These are phyloP conservation scores for Tanytarsus gracilentus DNA, from an alignment of 2,888 invertebrate genomes.

Conservation along the genomic window DNA sequence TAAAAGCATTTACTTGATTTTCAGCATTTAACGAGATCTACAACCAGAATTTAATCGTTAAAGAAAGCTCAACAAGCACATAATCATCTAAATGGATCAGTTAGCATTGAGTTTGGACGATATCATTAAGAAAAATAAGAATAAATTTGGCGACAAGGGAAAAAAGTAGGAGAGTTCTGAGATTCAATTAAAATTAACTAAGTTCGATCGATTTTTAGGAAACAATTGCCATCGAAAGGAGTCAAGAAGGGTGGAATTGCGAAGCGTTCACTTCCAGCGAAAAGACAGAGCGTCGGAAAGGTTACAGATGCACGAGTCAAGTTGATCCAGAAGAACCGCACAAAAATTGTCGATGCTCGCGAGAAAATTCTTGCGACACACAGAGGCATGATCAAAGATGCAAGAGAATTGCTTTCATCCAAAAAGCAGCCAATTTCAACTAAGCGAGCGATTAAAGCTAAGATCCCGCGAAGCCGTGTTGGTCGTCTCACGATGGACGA, in stretches of 20 bases:
- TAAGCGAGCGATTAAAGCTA: conserved; percentile 4
- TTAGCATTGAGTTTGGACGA: conserved; percentile 41
- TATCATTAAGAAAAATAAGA: conserved; percentile 41
- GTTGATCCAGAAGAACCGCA: conserved; percentile 68
- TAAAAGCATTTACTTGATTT: no score
- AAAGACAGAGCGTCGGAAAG: no score
- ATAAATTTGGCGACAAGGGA: conserved; percentile 16
- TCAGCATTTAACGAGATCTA: no score
- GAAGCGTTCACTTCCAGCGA: no score
- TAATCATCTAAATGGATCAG: conserved; percentile 5
- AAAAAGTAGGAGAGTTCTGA: conserved; percentile 33
- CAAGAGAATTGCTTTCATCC: conserved; percentile 52
- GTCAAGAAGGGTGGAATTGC: no score
- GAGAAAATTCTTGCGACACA: conserved; percentile 70
- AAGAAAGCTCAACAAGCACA: no score
- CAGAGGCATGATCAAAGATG: conserved; percentile 39
- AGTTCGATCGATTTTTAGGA: conserved; percentile 1
- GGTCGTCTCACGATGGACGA: conserved; percentile 33
- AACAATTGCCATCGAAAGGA: neutral
- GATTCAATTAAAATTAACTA: conserved; percentile 34
- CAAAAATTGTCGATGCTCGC: conserved; percentile 66
- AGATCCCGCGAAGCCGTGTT: neutral
- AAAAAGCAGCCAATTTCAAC: conserved; percentile 44
- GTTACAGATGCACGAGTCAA: conserved; percentile 63
- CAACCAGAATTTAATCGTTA: no score